Percentiles rank a stretch among this genome's conserved stretches.
These are phyloP conservation scores for Azemiops feae DNA, from an alignment of 2,113 vertebrate genomes.

Conservation along the genomic window DNA sequence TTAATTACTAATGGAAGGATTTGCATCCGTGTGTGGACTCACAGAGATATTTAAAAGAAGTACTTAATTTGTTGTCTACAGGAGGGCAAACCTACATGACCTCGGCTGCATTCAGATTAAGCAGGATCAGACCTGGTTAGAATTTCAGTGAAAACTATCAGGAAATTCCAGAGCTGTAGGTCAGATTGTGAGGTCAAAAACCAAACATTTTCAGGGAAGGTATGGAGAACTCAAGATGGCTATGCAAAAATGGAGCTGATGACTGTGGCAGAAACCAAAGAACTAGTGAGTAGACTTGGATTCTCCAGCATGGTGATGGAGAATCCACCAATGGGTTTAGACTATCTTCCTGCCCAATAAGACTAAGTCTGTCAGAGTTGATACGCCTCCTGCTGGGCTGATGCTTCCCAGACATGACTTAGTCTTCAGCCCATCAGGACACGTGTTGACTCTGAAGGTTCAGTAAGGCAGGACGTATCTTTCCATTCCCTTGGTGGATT, in stretches of 20 bases:
- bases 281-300: background rate
- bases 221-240: background rate
- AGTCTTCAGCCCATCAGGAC: no score
- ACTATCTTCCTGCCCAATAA: no score
- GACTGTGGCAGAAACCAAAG: background rate
- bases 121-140: background rate
- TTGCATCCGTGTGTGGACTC: background rate
- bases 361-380: no score
- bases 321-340: no score
- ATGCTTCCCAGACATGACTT: no score
- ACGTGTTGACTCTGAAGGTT: no score
- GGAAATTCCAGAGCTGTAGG: background rate
- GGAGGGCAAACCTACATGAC: background rate
- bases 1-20: background rate
- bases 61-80: background rate
- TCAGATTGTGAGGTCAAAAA: background rate
- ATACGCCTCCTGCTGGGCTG: no score
- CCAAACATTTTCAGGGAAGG: background rate
- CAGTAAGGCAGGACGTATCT: no score
- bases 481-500: no score
- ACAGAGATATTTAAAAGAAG: background rate
- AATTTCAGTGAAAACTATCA: background rate
- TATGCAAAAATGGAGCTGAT: background rate
- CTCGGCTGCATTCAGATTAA: background rate
- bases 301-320: no score